Conservation (phyloP, 2,113 vertebrate genomes). For the Dicentrarchus labrax region DNA sequence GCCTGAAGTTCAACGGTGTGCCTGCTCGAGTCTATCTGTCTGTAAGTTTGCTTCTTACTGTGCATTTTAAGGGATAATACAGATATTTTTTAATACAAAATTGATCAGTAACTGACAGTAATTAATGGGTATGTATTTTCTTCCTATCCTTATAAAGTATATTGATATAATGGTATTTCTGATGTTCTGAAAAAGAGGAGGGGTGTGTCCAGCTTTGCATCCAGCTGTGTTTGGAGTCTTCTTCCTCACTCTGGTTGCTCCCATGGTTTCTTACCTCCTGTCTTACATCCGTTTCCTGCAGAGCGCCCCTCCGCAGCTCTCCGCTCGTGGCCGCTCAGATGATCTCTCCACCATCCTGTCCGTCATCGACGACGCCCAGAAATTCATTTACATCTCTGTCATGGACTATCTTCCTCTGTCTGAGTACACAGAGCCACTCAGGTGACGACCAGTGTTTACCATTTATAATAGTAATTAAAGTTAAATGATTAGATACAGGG, state of each 20-base stretch:
- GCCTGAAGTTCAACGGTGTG: slow-evolving; percentile 83
- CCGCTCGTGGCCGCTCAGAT: slow-evolving; percentile 80
- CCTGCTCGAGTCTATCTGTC: slow-evolving; percentile 86
- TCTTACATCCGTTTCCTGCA: slow-evolving; percentile 49
- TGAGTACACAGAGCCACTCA: slow-evolving; percentile 75
- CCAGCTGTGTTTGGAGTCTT: neutral
- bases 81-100: neutral
- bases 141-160: neutral
- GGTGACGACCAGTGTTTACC: slow-evolving; percentile 60
- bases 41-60: slow-evolving; percentile 76
- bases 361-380: slow-evolving; percentile 82
- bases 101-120: neutral
- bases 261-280: neutral
- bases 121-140: no score
- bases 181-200: no score
- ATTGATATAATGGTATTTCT: no score
- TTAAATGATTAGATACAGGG: neutral
- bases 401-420: slow-evolving; percentile 87
- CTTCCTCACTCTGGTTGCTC: neutral
- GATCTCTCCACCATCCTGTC: slow-evolving; percentile 86
- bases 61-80: neutral
- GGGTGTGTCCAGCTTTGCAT: neutral
- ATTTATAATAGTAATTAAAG: neutral
- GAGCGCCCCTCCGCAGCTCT: slow-evolving; percentile 85
- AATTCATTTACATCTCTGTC: slow-evolving; percentile 84